Evolutionary conservation across 2,797 vertebrate species (phyloP).

Genomic region (Babyrousa celebensis): DNA sequence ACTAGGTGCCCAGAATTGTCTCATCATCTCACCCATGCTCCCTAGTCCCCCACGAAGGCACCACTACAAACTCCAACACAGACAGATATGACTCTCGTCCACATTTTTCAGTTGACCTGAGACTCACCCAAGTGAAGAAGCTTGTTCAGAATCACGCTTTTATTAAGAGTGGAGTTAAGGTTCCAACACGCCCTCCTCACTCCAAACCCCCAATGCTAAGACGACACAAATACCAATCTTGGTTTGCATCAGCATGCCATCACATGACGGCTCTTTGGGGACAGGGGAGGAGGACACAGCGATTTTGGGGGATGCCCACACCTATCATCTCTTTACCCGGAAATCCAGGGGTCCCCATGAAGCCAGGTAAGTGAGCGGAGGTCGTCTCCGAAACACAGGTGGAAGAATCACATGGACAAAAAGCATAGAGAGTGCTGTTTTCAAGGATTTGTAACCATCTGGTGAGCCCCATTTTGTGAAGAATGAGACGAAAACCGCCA

Average conservation of each 20-base stretch:
- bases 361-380: neutral
- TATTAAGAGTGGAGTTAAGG: neutral
- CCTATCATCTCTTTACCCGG: neutral
- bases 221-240: neutral
- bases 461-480: neutral
- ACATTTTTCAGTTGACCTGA: neutral
- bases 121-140: neutral
- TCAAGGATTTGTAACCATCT: neutral
- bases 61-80: neutral
- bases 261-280: fast-evolving
- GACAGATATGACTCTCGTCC: neutral
- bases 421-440: neutral
- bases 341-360: neutral
- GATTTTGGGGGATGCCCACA: neutral
- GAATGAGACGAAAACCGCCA: neutral
- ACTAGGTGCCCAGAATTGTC: neutral
- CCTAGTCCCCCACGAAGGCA: neutral
- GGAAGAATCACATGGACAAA: neutral
- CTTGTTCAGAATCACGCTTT: neutral
- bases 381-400: neutral
- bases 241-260: fast-evolving
- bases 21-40: neutral
- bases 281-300: fast-evolving
- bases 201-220: neutral
- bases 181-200: neutral